Percentiles rank a stretch among this genome's conserved stretches.
Evolutionary conservation across 1,140 invertebrate genomes (phyloP).

Genomic region (Saccostrea echinata): DNA sequence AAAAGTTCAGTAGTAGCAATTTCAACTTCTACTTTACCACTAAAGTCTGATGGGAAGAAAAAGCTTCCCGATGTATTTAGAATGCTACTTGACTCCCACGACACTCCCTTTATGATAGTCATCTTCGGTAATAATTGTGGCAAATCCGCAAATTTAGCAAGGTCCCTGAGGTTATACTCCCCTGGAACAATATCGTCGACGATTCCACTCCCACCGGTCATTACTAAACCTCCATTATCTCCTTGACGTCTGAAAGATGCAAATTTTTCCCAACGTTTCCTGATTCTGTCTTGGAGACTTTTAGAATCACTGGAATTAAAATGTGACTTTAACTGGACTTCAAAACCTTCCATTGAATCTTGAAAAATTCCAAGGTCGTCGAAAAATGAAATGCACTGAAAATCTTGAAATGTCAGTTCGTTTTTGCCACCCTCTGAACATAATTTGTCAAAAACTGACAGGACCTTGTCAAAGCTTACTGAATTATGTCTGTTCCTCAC

Average conservation of each 20-base stretch:
- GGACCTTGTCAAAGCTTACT: constrained; percentile 29
- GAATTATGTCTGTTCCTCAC: constrained; percentile 50
- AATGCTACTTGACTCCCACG: constrained; percentile 41
- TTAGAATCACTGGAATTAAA: constrained; percentile 25
- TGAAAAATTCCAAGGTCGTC: background rate
- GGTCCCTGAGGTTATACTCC: constrained; percentile 55
- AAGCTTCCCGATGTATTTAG: constrained; percentile 47
- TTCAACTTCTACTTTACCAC: constrained; percentile 37
- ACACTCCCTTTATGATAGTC: constrained; percentile 46
- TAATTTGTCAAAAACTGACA: constrained; percentile 38
- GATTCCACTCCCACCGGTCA: constrained; percentile 56
- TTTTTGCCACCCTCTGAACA: background rate
- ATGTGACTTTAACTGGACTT: background rate
- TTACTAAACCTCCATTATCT: constrained; percentile 39
- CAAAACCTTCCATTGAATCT: background rate
- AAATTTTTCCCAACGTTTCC: constrained; percentile 48
- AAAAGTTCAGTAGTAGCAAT: constrained; percentile 51
- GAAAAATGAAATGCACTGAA: background rate
- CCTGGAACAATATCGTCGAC: constrained; percentile 57
- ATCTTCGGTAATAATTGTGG: constrained; percentile 53
- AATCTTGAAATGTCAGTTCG: constrained; percentile 40
- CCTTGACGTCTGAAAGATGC: constrained; percentile 42
- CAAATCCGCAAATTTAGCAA: constrained; percentile 57
- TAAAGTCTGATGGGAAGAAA: constrained; percentile 46
- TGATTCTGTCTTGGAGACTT: constrained; percentile 17